Conservation (phyloP, 2,888 invertebrate genomes). For the Erpobdella octoculata region DNA sequence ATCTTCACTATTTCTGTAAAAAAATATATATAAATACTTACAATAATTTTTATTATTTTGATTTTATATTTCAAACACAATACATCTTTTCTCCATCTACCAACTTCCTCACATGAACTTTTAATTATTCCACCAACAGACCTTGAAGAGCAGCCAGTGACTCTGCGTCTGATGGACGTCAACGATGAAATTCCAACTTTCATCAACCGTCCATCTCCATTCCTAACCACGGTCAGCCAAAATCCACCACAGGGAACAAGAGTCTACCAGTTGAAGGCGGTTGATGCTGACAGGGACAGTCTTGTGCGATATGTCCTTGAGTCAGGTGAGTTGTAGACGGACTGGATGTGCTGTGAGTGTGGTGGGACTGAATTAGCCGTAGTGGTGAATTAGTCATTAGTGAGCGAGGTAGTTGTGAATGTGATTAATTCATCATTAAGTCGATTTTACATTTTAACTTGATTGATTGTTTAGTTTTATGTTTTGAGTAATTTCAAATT, state of each 20-base stretch:
- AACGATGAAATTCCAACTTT: constrained; percentile 95
- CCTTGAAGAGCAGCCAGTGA: constrained; percentile 61
- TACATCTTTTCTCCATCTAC: neutral
- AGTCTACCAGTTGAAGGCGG: constrained; percentile 93
- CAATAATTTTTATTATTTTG: no score
- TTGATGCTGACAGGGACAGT: constrained; percentile 91
- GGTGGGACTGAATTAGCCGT: no score
- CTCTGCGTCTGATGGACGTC: constrained; percentile 86
- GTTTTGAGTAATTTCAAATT: no score
- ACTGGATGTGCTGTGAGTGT: no score
- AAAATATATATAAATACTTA: no score
- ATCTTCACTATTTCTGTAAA: no score
- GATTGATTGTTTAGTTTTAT: no score
- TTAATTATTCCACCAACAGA: constrained; percentile 14
- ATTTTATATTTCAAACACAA: no score
- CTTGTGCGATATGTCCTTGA: constrained; percentile 59
- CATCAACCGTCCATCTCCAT: constrained; percentile 89
- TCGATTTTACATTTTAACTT: no score
- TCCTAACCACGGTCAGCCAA: constrained; percentile 91
- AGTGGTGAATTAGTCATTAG: no score
- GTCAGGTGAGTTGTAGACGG: constrained; percentile 34
- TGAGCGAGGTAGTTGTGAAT: no score
- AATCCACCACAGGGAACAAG: constrained; percentile 90
- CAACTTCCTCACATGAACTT: neutral
- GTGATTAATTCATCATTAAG: no score